phyloP scores from a whole-genome alignment of 2,888 invertebrate species.

The Leucophenga maculata region DNA sequence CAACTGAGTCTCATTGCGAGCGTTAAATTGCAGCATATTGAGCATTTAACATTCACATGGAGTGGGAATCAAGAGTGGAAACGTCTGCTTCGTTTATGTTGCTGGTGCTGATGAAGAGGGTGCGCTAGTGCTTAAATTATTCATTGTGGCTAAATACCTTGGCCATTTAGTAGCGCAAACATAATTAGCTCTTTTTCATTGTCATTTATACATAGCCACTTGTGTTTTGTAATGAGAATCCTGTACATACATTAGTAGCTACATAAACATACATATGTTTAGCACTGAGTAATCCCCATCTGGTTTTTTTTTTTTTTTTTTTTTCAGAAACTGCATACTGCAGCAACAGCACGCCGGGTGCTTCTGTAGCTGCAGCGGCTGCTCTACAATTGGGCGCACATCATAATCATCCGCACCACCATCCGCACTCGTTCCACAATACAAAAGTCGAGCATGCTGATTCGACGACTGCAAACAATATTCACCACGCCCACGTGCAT shows the following conservation, averaged over 20 bases:
- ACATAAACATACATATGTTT: too few relatives aligned
- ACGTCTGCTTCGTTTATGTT: background rate
- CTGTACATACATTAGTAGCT: too few relatives aligned
- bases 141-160: conserved; percentile 64
- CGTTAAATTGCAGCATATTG: conserved; percentile 68
- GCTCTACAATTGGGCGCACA: conserved; percentile 42
- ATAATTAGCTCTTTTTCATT: conserved; percentile 35
- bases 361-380: background rate
- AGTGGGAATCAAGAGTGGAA: background rate
- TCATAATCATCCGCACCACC: conserved; percentile 47
- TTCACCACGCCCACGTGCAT: conserved; percentile 26
- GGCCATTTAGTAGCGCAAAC: conserved; percentile 56
- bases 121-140: conserved; percentile 58
- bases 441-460: conserved; percentile 71
- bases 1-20: background rate
- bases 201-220: conserved; percentile 46
- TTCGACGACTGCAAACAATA: conserved; percentile 58
- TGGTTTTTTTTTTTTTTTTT: conserved; percentile 23
- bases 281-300: background rate
- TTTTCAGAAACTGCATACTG: conserved; percentile 60
- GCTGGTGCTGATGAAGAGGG: conserved; percentile 32
- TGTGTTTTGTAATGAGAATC: background rate
- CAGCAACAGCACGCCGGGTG: conserved; percentile 49
- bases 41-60: conserved; percentile 45
- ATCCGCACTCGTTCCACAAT: conserved; percentile 59